Base-by-base conservation (phyloP, 2,888 invertebrate genomes). In the Pseudococcus viburni region DNA sequence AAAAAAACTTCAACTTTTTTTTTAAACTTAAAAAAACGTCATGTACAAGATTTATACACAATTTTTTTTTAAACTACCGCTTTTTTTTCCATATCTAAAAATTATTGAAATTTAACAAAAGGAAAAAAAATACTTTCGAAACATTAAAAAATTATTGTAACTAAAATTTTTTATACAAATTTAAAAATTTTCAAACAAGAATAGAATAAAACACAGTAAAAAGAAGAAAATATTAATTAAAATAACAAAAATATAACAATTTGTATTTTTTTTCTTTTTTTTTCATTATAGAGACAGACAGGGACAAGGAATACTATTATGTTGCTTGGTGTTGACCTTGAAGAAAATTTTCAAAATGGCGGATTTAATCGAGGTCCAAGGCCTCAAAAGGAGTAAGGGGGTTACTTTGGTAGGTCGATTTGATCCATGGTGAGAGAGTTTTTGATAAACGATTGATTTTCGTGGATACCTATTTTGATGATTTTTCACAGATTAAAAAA, bases 161-260 rank as follows among this genome's bases (percentile, higher is more conserved):
- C 85, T 85, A 85, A 85, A 42, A 39, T 39, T 68, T 64, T 68
- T 77, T 77, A 77, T 77, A 77, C 77, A 77, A 77, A 77, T 33
- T 85, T 33, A 85, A 26, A 59, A 59, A 59, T 33, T 48, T 85
- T 22, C 26, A 59, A 59, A 59, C 85, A 46, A 86, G 42, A 86
- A 83, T 46, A 33, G 19, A 77, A 77, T 46, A 86, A 86, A 86
- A 68, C 39, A 55, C 42, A 42, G 46, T 86, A 86, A 86, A 48
- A 68, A 86, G 22, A 73, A 86, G 39, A 19, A 85, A 73, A 77
- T 77, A 39, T 77, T 83, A 73, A 46, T 68, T 80, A 87, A 87
- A 87, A 87, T 87, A 87, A 87, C 87, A 77, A 80, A 86, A 86
- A 86, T 19, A 68, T 33, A 77, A 87, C 42, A 86, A 68, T 39